Base-by-base conservation (phyloP, 92 coral and sea anemone species). In the Scolanthus callimorphus region DNA sequence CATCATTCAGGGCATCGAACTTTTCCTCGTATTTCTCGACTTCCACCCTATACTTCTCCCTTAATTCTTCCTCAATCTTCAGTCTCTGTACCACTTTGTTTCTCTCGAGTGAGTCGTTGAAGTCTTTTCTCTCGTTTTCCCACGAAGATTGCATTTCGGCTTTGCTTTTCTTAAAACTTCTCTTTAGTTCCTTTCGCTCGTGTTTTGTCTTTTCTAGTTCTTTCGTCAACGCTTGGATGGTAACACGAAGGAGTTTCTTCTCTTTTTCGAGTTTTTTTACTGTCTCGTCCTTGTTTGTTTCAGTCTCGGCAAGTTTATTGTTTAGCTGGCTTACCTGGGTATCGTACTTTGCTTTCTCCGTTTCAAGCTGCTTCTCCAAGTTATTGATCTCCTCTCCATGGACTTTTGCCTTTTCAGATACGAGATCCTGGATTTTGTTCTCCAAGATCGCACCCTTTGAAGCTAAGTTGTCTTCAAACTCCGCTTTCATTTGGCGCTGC, bases 151-250 rank as follows among this genome's bases (percentile, higher is more conserved):
- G 82, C 67, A 88, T 55, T 20, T 79, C 70, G 21, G 74, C 75
- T 56, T 65, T 80, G 11, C 81, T 86, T 23, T 73, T 79, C 59
- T 80, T 88, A 67, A 76, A 79, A 60, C 69, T 81, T 70, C 76
- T 87, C 51, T 81, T 83, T 12, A 91, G 47, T n/a, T 91, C 97
- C 41, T 76, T 76, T 28, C 77, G 81, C 51, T 88, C 89, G 49
- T 91, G 96, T 54, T 80, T 83, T n/a, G 63, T 73, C 29, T 86
- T 91, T 13, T 71, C 90, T 23, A 91, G 70, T 29, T 91, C 97
- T 59, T 82, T 88, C 11, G 75, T 77, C 65, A 91, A 65, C 3
- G 91, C 83, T 34, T 84, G 86, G 28, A 91, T 79, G 11, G 97
- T 88, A 21, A 62, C 82, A 29, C 83, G 89, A 21, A 91, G 49